Base-by-base conservation (phyloP, 2,888 invertebrate genomes). In the Rhagophthalmus giganteus region DNA sequence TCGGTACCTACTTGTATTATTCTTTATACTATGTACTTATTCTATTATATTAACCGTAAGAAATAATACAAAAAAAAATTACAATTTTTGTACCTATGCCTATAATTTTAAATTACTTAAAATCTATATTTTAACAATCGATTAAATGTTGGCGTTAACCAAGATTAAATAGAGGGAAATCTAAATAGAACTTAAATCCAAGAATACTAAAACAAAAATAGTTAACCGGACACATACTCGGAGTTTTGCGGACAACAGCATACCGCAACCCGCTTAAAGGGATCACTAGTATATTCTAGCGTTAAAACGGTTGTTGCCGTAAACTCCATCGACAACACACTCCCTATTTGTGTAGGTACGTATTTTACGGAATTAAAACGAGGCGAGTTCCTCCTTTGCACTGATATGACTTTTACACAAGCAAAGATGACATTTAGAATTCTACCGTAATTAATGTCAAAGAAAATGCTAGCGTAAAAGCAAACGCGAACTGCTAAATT, bases 191-290 rank as follows among this genome's bases (percentile, higher is more conserved):
- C 25, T 27, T 28, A 15, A 24, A 35, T 32, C 44, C 24, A 34
- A 12, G 24, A 12, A 40, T 25, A 39, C 39, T 32, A 25, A 11
- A 33, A 15, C 16, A 26, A 33, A 40, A 38, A 39, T 16, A 45
- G 45, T 34, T 33, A 38, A 20, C 31, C 26, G 39, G 47, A 30
- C 34, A 37, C 31, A 12, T 40, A 41, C 26, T 35, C 31, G 7
- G 32, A 28, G 52, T 42, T 27, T 41, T 52, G 52, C 52, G 52
- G 52, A n/a, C 42, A 31, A 42, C 26, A 42, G 42, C 25, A 47
- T 42, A 45, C 51, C 55, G 48, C 55, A 51, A 47, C 51, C 47
- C 47, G 55, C 55, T 55, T 52, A 55, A 52, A 55, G 55, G 51
- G 52, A 52, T 55, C 30, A 48, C 44, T 55, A 52, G 45, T 46